Conservation (phyloP, 2,797 vertebrate species). For the Holocentrus rufus region DNA sequence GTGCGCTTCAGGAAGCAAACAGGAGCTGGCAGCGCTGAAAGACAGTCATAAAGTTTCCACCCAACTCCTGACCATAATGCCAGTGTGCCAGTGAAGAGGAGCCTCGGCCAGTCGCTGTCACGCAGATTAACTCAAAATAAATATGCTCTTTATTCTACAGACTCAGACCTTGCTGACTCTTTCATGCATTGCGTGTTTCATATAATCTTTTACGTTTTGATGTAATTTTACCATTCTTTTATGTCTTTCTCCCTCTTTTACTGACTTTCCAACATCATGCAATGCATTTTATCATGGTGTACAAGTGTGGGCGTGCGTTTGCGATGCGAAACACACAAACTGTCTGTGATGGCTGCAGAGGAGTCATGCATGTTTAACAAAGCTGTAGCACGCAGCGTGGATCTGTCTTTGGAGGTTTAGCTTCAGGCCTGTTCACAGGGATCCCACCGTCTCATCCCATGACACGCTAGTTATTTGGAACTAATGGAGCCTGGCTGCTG, state of each 20-base stretch:
- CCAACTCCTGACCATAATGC: constrained; percentile 4
- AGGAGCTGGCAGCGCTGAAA: constrained; percentile 18
- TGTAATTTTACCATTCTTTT: too few species aligned
- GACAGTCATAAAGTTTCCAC: constrained; percentile 16
- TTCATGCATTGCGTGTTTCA: too few species aligned
- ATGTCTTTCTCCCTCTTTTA: too few species aligned
- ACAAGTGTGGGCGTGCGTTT: not conserved
- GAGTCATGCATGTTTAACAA: constrained; percentile 6
- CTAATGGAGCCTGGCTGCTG: constrained; percentile 32
- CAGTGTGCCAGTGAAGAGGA: not conserved
- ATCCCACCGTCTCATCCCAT: constrained; percentile 29
- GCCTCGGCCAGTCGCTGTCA: not conserved
- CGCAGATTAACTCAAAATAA: constrained; percentile 2
- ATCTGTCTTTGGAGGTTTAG: constrained; percentile 14
- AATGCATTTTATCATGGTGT: not conserved
- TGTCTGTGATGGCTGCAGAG: constrained; percentile 3
- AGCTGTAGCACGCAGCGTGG: not conserved
- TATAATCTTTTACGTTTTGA: too few species aligned
- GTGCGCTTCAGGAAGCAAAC: constrained; percentile 1
- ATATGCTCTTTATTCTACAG: not conserved
- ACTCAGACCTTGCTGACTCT: too few species aligned
- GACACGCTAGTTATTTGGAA: constrained; percentile 41
- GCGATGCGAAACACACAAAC: too few species aligned
- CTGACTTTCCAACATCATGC: too few species aligned
- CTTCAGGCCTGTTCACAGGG: constrained; percentile 14